Conservation (phyloP, 2,113 vertebrate species). For the Pagrus major region DNA sequence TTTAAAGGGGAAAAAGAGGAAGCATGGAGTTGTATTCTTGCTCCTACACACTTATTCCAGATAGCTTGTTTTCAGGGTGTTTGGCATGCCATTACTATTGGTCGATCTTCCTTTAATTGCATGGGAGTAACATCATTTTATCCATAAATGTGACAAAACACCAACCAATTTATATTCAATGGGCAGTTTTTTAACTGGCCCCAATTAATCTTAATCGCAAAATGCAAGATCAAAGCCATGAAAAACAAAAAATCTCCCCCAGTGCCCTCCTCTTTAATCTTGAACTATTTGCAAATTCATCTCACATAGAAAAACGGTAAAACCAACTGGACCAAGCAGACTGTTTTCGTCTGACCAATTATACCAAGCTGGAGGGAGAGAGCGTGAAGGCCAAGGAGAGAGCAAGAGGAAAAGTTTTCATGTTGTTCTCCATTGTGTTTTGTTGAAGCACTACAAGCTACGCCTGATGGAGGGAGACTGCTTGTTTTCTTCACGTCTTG, state of each 20-base stretch:
- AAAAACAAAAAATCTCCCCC: slow-evolving; percentile 1
- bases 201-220: slow-evolving; percentile 2
- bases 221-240: not conserved
- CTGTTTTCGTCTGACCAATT: slow-evolving; percentile 35
- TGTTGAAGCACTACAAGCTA: slow-evolving; percentile 22
- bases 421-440: slow-evolving; percentile 13
- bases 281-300: slow-evolving; percentile 2
- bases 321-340: not conserved
- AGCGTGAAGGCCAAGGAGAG: slow-evolving; percentile 18
- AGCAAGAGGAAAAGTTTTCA: slow-evolving; percentile 20
- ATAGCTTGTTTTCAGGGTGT: slow-evolving; percentile 12
- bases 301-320: not conserved
- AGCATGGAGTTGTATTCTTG: not conserved
- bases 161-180: not conserved
- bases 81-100: slow-evolving; percentile 1
- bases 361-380: slow-evolving; percentile 7
- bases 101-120: not conserved
- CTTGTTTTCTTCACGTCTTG: slow-evolving; percentile 63
- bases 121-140: not conserved
- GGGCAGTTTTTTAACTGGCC: not conserved
- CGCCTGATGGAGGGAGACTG: slow-evolving; percentile 17
- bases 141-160: slow-evolving; percentile 13
- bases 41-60: not conserved
- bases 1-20: slow-evolving; percentile 9
- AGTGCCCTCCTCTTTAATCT: not conserved